Percentiles rank a stretch among this genome's conserved stretches.
Evolutionary conservation across 37 sponge, comb jelly and placozoan genomes (phyloP).

Genomic region (Ianthella basta): DNA sequence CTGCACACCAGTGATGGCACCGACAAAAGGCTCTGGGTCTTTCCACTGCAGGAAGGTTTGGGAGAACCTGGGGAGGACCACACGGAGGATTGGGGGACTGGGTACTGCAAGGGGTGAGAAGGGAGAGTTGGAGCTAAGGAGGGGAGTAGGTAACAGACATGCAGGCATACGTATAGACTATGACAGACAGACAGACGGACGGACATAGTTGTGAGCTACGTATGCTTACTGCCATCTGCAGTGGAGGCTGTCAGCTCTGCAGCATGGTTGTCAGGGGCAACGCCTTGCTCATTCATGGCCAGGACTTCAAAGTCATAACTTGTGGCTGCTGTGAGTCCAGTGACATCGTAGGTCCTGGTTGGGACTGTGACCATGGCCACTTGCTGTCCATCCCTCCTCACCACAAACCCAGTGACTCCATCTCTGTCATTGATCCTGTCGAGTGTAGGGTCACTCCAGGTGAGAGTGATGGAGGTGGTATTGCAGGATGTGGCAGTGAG

Average conservation of each 20-base stretch:
- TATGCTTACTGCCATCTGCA: neutral
- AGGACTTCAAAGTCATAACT: slow-evolving; percentile 4
- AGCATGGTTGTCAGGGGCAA: neutral
- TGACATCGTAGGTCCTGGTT: neutral
- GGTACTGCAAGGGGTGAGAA: too few species aligned
- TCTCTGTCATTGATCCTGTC: neutral
- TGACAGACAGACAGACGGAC: neutral
- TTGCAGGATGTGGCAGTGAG: neutral
- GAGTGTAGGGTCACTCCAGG: slow-evolving; percentile 2
- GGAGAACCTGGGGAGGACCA: too few species aligned
- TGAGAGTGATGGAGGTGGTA: neutral
- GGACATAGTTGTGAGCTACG: too few species aligned
- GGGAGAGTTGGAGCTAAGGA: too few species aligned
- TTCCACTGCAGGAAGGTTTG: too few species aligned
- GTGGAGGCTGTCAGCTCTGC: neutral
- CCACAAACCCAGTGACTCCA: neutral
- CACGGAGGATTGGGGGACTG: too few species aligned
- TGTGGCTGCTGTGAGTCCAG: neutral
- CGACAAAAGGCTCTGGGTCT: neutral
- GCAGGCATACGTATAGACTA: neutral
- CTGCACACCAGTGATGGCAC: neutral
- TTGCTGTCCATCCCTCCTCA: neutral
- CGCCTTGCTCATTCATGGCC: slow-evolving; percentile 15
- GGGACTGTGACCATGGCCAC: slow-evolving; percentile 11
- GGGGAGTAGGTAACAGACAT: neutral